phyloP scores from a whole-genome alignment of 1,140 invertebrate genomes.

The Aricia agestis region DNA sequence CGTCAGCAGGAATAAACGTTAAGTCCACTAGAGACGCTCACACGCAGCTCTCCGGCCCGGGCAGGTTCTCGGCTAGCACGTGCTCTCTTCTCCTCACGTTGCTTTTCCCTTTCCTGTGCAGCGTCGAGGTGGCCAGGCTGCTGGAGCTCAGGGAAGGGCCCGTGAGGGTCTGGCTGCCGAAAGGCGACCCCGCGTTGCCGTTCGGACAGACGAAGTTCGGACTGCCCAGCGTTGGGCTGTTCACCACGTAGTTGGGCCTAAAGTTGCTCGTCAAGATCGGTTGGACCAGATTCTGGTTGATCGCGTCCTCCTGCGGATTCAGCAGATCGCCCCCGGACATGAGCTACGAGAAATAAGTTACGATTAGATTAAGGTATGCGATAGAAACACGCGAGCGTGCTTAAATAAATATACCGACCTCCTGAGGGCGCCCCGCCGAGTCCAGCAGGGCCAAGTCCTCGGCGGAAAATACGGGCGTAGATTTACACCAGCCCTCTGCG shows the following conservation, averaged over 20 bases:
- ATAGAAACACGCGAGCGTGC: neutral
- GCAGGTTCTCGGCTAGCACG: slow-evolving; percentile 63
- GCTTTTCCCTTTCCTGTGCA: slow-evolving; percentile 64
- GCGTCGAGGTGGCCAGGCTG: slow-evolving; percentile 59
- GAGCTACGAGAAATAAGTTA: slow-evolving; percentile 43
- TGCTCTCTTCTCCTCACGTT: slow-evolving; percentile 67
- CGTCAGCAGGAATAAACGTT: slow-evolving; percentile 17
- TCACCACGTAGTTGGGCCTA: slow-evolving; percentile 57
- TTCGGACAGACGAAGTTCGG: slow-evolving; percentile 71
- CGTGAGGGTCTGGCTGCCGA: slow-evolving; percentile 60
- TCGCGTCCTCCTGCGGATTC: slow-evolving; percentile 52
- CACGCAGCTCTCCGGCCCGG: slow-evolving; percentile 67
- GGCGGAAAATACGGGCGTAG: slow-evolving; percentile 60
- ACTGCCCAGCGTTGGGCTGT: slow-evolving; percentile 65
- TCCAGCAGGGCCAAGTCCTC: slow-evolving; percentile 64
- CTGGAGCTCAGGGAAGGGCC: slow-evolving; percentile 62
- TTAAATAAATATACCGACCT: slow-evolving; percentile 32
- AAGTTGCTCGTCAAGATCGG: slow-evolving; percentile 41
- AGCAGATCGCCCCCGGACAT: slow-evolving; percentile 47
- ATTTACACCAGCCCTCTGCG: slow-evolving; percentile 59
- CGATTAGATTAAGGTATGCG: neutral
- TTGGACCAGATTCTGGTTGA: slow-evolving; percentile 59
- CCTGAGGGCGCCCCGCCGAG: slow-evolving; percentile 49
- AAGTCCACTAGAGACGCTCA: slow-evolving; percentile 31
- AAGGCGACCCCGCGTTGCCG: slow-evolving; percentile 56